Evolutionary conservation across 35 echinoderm and acorn worm genomes (phyloP).

Genomic region (Lytechinus pictus): DNA sequence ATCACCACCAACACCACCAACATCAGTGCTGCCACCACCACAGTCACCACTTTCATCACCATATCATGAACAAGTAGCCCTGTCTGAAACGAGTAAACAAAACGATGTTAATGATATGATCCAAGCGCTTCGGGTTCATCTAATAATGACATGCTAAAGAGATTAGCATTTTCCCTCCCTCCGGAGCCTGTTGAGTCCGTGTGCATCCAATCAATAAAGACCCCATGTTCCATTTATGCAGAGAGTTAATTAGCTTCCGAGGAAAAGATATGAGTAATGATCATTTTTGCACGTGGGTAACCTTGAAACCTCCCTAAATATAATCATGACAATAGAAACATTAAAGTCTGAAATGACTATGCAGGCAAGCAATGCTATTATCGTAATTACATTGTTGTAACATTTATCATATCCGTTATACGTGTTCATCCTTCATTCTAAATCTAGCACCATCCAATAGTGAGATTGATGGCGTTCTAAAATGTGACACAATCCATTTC

Average conservation of each 20-base stretch:
- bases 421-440: neutral
- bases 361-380: neutral
- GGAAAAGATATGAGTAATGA: conserved; percentile 13
- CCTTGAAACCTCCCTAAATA: neutral
- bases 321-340: neutral
- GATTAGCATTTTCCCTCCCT: neutral
- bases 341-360: neutral
- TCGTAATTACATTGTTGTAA: neutral
- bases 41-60: too few relatives aligned
- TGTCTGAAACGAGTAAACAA: neutral
- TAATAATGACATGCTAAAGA: neutral
- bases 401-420: neutral
- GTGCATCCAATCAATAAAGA: conserved; percentile 12
- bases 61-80: neutral
- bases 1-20: too few relatives aligned
- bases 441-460: neutral
- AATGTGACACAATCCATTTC: neutral
- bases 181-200: neutral
- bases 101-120: neutral
- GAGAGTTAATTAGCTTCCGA: neutral
- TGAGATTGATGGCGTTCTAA: neutral
- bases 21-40: too few relatives aligned
- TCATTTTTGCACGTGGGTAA: neutral
- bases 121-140: neutral
- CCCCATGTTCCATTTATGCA: neutral